These are phyloP conservation scores for Bombycilla garrulus DNA, from an alignment of 2,113 vertebrate genomes.

Conservation along the genomic window DNA sequence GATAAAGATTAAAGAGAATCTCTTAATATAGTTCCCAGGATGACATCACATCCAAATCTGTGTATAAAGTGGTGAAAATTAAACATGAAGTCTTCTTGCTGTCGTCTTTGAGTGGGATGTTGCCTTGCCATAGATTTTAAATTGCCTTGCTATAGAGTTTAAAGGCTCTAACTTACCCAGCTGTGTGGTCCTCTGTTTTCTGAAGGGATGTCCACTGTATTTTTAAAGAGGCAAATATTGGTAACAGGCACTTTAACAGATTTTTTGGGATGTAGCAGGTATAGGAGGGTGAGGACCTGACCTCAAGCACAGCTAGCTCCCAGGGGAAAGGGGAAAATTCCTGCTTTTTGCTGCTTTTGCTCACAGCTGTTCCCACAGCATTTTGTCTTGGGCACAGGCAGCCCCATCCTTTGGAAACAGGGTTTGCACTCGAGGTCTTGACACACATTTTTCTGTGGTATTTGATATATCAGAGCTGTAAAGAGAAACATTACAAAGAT, in stretches of 20 bases:
- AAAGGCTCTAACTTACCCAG: background rate
- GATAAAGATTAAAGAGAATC: background rate
- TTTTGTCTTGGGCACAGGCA: background rate
- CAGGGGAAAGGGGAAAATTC: too few species aligned
- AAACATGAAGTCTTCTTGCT: background rate
- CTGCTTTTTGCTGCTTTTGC: rapidly evolving
- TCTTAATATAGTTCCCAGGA: background rate
- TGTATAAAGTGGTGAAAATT: background rate
- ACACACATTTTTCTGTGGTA: background rate
- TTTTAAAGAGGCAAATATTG: background rate
- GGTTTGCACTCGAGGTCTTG: rapidly evolving
- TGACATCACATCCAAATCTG: background rate
- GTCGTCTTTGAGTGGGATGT: background rate
- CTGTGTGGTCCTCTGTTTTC: background rate
- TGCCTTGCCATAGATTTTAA: background rate
- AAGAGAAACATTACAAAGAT: background rate
- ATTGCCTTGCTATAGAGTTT: background rate
- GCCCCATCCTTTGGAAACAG: rapidly evolving
- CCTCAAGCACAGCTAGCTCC: background rate
- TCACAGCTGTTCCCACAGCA: rapidly evolving
- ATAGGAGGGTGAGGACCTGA: background rate
- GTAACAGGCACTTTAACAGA: background rate
- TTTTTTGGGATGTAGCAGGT: background rate
- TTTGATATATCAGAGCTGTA: background rate
- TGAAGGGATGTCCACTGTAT: background rate